phyloP scores from a whole-genome alignment of 2,797 vertebrate genomes.

The Notoglanidium macrostoma region DNA sequence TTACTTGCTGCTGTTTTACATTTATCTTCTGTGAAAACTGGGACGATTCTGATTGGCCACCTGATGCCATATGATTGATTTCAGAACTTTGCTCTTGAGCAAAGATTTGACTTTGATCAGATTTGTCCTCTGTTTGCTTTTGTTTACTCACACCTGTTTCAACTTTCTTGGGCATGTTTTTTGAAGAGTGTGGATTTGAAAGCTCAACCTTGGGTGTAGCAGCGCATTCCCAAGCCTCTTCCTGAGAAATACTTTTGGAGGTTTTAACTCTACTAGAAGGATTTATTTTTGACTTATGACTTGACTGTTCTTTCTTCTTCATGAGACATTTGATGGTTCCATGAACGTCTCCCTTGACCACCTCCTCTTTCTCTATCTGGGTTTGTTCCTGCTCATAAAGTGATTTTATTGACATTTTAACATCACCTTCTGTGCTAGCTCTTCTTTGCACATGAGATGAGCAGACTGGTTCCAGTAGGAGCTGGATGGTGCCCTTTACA shows the following conservation, averaged over 20 bases:
- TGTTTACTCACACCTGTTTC: constrained; percentile 66
- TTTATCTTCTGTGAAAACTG: constrained; percentile 52
- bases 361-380: constrained; percentile 75
- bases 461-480: constrained; percentile 73
- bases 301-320: constrained; percentile 78
- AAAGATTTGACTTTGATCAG: constrained; percentile 69
- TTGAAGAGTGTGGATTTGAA: constrained; percentile 64
- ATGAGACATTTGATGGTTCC: constrained; percentile 78
- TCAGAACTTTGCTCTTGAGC: constrained; percentile 70
- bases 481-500: constrained; percentile 76
- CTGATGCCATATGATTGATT: constrained; percentile 65
- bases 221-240: constrained; percentile 64
- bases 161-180: constrained; percentile 69
- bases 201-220: constrained; percentile 63
- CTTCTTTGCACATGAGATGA: constrained; percentile 69
- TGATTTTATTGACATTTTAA: constrained; percentile 77
- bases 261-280: constrained; percentile 71
- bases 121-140: constrained; percentile 69
- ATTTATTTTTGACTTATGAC: constrained; percentile 66
- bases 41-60: constrained; percentile 61
- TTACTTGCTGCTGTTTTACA: constrained; percentile 57
- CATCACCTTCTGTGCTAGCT: constrained; percentile 69
- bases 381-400: constrained; percentile 72
- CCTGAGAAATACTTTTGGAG: constrained; percentile 69
- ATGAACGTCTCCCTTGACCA: constrained; percentile 76